These are phyloP conservation scores for Ectemnius continuus DNA, from an alignment of 2,888 invertebrate genomes.

Conservation along the genomic window DNA sequence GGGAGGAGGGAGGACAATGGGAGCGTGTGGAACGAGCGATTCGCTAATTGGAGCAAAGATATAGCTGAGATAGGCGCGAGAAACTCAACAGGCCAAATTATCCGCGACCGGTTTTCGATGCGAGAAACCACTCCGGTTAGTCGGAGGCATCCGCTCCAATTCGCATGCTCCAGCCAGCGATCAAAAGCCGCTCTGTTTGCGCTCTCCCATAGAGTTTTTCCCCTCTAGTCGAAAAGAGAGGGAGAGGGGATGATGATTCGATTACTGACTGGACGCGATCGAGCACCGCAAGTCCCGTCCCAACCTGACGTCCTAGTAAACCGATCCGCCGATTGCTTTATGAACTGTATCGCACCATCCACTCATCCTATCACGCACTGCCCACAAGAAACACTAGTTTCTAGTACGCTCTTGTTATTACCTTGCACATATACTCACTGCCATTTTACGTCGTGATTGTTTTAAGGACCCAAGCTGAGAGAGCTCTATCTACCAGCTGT, in stretches of 20 bases:
- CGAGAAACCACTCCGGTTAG: slow-evolving; percentile 23
- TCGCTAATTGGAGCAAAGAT: slow-evolving; percentile 49
- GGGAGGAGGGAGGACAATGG: background rate
- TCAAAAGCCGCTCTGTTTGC: slow-evolving; percentile 46
- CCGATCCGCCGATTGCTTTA: too few species aligned
- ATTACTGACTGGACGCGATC: slow-evolving; percentile 2
- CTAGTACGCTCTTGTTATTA: too few species aligned
- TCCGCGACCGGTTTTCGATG: slow-evolving; percentile 48
- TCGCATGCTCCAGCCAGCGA: slow-evolving; percentile 33
- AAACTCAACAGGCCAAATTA: slow-evolving; percentile 46
- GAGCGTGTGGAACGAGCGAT: slow-evolving; percentile 5
- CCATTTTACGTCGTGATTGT: too few species aligned
- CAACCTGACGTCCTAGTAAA: background rate
- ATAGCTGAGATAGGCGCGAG: slow-evolving; percentile 16
- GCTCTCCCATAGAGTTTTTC: slow-evolving; percentile 29
- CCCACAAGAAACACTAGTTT: too few species aligned
- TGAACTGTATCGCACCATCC: too few species aligned
- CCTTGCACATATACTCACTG: too few species aligned
- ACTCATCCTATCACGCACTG: too few species aligned
- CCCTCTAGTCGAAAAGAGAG: background rate
- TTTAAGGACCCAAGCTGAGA: too few species aligned
- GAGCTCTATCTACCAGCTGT: too few species aligned
- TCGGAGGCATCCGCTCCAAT: slow-evolving; percentile 15
- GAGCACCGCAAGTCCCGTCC: background rate
- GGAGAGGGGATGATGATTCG: slow-evolving; percentile 23